Evolutionary conservation across 2,797 vertebrate genomes (phyloP), one percentile per base, ranked within the genome.

Genomic region (Erethizon dorsatum): DNA sequence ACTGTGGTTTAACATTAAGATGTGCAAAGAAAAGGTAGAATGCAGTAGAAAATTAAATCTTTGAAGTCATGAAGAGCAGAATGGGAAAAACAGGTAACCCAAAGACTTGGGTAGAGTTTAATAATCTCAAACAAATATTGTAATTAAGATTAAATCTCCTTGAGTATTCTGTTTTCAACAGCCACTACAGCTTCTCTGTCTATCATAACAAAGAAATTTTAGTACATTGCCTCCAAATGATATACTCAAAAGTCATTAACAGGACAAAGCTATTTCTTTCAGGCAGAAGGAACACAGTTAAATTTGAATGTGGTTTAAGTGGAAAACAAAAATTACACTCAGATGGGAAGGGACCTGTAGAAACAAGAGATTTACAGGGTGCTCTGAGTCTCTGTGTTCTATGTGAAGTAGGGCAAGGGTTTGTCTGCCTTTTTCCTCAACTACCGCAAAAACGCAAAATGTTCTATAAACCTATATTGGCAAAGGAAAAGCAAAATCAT

Each of bases 21-120:
- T 95, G 1, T 57, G 1, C 14, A 45, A 77, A 88, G 54, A 1
- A 57, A 85, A 67, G 20, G 10, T 45, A 83, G 7, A 83, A 87
- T 79, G 24, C 1, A 3, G 10, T 10, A 78, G 54, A 47, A 85
- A 71, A 7, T 63, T 56, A 65, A 0, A 0, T 1, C 17, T 1
- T 65, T 10, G 11, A 13, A 47, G 65, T 89, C 11, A 45, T 56
- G 73, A 63, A 12, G 33, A 73, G 45, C 10, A 88, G 26, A 89
- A 61, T 5, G 20, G 2, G 57, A 59, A 85, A 85, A 69, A 94
- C 59, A n/a, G 11, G 6, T 7, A 31, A 65, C 15, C 33, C 2
- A 79, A 91, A 26, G 80, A 54, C 17, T 28, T 50, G 57, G 31
- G 12, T 67, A 82, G 65, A 82, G 63, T 65, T n/a, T 61, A 86